Evolutionary conservation across 2,888 invertebrate genomes (phyloP).

Genomic region (Eupithecia abbreviata): DNA sequence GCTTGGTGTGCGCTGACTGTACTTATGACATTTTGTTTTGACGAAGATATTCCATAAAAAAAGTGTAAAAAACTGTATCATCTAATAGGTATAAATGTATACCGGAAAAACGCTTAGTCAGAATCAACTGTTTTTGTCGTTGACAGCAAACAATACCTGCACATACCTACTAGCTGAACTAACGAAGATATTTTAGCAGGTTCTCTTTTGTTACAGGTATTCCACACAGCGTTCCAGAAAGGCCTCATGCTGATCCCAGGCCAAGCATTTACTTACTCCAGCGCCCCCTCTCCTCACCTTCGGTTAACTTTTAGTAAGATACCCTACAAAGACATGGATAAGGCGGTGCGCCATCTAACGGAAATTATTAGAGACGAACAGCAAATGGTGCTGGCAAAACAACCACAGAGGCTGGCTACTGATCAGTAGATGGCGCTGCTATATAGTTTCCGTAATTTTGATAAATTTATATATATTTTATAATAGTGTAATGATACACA

Average conservation of each 20-base stretch:
- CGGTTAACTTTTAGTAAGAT: constrained; percentile 89
- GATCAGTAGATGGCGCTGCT: constrained; percentile 52
- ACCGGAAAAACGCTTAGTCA: too few species aligned
- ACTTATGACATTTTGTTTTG: too few species aligned
- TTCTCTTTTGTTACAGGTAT: constrained; percentile 58
- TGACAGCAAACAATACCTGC: too few species aligned
- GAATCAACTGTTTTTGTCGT: too few species aligned
- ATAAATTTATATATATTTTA: background rate
- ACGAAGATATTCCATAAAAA: too few species aligned
- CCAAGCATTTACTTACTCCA: constrained; percentile 87
- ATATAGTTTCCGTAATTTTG: background rate
- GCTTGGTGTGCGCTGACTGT: too few species aligned
- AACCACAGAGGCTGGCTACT: constrained; percentile 57
- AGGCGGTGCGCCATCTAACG: constrained; percentile 84
- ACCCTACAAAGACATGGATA: constrained; percentile 85
- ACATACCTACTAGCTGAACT: too few species aligned
- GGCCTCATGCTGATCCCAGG: constrained; percentile 90
- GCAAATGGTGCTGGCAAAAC: constrained; percentile 48
- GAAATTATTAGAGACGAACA: constrained; percentile 85
- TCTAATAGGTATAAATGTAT: too few species aligned
- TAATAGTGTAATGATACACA: background rate
- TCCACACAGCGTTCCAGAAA: constrained; percentile 85
- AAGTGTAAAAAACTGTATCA: too few species aligned
- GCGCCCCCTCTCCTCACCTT: constrained; percentile 86
- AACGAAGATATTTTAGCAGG: too few species aligned